Base-by-base conservation (phyloP, 2,888 invertebrate genomes). In the Drosophila setosimentum region DNA sequence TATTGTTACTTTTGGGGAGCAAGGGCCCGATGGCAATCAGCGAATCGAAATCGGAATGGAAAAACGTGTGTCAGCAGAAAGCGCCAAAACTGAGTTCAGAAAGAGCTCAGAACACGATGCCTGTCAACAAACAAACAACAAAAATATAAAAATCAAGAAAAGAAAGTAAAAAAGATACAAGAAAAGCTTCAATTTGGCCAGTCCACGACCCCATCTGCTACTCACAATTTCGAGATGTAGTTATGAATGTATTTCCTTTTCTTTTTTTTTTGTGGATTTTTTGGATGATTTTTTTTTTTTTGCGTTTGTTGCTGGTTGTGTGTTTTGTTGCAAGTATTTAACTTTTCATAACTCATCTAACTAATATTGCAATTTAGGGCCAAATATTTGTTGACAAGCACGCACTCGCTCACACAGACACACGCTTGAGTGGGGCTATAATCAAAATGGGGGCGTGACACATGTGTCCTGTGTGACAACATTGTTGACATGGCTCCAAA, bases 331-430 rank as follows among this genome's bases (percentile, higher is more conserved):
- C 78, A 80, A 80, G 80, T 87, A 89, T 87, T 87, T 89, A 79
- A 87, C 90, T 87, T 87, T 87, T 89, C 80, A 82, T 76, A 87
- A 87, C 73, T 84, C 80, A 72, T 70, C 59, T 69, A 82, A 84
- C 87, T 87, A 87, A 87, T 87, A 87, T 89, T 77, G 86, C 89
- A 85, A 85, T 83, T 76, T 78, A 75, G 71, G 59, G 72, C 65
- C 76, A 87, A 89, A 87, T 89, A 87, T 87, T 87, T 87, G 87
- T 81, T 78, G 88, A 82, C 83, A 89, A 24, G 16, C 45, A 67
- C 85, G 64, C 76, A 69, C 67, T 59, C 55, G 1, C 30, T 1
- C 30, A 21, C 51, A 18, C 55, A 58, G 33, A 11, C 48, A 48
- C 42, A 53, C 32, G 58, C 74, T 50, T 18, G n/a, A 33, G 35